Conservation (phyloP, 2,797 vertebrate species). For the Merluccius polli region DNA sequence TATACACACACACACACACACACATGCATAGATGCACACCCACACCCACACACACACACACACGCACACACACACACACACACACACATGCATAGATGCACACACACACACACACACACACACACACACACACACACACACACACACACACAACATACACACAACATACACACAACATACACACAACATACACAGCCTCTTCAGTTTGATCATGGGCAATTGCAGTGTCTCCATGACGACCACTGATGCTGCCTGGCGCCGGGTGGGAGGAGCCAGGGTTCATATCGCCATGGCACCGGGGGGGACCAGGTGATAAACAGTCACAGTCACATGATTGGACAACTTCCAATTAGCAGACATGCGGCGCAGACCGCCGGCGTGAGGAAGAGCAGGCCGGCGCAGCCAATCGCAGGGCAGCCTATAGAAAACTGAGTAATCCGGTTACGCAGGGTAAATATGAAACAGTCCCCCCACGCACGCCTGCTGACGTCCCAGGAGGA, state of each 20-base stretch:
- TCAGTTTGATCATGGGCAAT: slow-evolving; percentile 14
- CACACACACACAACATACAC: too few species aligned
- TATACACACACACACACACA: not conserved
- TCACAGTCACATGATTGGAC: slow-evolving; percentile 11
- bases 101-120: too few species aligned
- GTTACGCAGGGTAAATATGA: not conserved
- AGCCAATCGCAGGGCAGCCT: not conserved
- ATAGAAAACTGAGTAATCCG: not conserved
- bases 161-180: too few species aligned
- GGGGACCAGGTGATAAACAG: slow-evolving; percentile 34
- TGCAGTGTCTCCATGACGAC: slow-evolving; percentile 61
- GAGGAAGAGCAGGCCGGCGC: not conserved
- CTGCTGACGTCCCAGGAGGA: slow-evolving; percentile 38
- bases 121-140: too few species aligned
- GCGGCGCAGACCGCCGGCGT: not conserved
- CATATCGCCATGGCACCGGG: slow-evolving; percentile 23
- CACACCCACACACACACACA: not conserved
- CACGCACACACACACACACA: too few species aligned
- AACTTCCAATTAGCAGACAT: slow-evolving; percentile 27
- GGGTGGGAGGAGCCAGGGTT: slow-evolving; percentile 27
- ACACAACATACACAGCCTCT: not conserved
- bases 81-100: too few species aligned
- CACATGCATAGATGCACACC: not conserved
- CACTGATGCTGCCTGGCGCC: slow-evolving; percentile 34
- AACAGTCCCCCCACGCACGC: slow-evolving; percentile 13